Percentiles rank a stretch among this genome's conserved stretches.
Evolutionary conservation across 2,797 vertebrate species (phyloP).

Genomic region (Arremon brunneinucha): DNA sequence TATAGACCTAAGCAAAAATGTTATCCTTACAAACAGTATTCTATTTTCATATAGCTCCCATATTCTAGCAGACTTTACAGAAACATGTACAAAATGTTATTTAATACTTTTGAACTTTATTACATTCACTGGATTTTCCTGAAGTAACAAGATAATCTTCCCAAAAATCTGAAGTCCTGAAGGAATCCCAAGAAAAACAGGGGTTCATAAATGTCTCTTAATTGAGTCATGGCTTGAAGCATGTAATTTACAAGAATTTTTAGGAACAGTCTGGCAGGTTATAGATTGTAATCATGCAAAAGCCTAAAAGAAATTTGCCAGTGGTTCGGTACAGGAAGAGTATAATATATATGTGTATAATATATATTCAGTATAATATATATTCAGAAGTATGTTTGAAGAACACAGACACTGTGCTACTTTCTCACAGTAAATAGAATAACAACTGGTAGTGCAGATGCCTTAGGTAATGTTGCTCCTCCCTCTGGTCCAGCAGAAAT

Average conservation of each 20-base stretch:
- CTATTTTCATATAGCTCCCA: neutral
- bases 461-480: neutral
- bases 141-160: neutral
- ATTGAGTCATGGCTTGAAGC: neutral
- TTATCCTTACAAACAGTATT: neutral
- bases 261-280: neutral
- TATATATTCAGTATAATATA: neutral
- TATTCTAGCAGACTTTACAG: neutral
- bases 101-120: neutral
- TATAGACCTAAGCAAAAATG: neutral
- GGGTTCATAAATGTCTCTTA: neutral
- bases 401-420: neutral
- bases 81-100: neutral
- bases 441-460: neutral
- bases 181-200: neutral
- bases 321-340: neutral
- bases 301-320: neutral
- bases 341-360: rapidly evolving
- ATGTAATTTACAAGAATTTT: neutral
- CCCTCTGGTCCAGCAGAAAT: neutral
- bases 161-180: neutral
- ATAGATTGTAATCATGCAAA: neutral
- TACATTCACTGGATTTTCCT: neutral
- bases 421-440: neutral
- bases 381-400: neutral